Evolutionary conservation across 2,797 vertebrate species (phyloP).

Genomic region (Fistularia commersonii): DNA sequence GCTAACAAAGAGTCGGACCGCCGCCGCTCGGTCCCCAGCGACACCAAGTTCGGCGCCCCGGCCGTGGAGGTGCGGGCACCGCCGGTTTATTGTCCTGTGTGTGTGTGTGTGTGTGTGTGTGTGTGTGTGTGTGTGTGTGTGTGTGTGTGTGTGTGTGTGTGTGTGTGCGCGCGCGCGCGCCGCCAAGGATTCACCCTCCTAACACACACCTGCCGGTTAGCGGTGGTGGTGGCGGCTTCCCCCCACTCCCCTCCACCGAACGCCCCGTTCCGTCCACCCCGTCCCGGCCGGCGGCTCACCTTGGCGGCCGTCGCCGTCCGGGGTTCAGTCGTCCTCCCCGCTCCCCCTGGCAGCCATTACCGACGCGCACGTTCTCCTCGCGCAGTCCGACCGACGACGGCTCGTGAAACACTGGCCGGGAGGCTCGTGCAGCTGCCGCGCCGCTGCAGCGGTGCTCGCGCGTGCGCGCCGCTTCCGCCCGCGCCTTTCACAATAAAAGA

Average conservation of each 20-base stretch:
- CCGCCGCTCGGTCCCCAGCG: too few species aligned
- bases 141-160: too few species aligned
- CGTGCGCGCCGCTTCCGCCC: slow-evolving; percentile 15
- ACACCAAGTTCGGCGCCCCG: not conserved
- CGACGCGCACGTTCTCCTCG: slow-evolving; percentile 52
- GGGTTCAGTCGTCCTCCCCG: slow-evolving; percentile 58
- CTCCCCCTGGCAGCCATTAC: slow-evolving; percentile 74
- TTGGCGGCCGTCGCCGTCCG: not conserved
- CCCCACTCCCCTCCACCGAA: too few species aligned
- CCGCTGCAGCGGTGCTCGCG: slow-evolving; percentile 7
- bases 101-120: slow-evolving; percentile 10
- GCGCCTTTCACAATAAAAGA: slow-evolving; percentile 39
- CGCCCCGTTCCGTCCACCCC: too few species aligned
- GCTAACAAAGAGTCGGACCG: slow-evolving; percentile 63
- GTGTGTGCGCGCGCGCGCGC: too few species aligned
- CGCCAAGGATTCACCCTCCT: slow-evolving; percentile 11
- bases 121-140: too few species aligned
- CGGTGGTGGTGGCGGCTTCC: too few species aligned
- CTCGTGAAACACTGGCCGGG: slow-evolving; percentile 49
- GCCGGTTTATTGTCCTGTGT: slow-evolving; percentile 55
- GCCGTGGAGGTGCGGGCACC: slow-evolving; percentile 7
- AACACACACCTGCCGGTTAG: slow-evolving; percentile 28
- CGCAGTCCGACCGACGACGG: slow-evolving; percentile 25
- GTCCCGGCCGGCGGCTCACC: too few species aligned
- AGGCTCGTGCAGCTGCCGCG: slow-evolving; percentile 49